Base-by-base conservation (phyloP, 2,888 invertebrate species). In the Spilosoma lubricipeda region DNA sequence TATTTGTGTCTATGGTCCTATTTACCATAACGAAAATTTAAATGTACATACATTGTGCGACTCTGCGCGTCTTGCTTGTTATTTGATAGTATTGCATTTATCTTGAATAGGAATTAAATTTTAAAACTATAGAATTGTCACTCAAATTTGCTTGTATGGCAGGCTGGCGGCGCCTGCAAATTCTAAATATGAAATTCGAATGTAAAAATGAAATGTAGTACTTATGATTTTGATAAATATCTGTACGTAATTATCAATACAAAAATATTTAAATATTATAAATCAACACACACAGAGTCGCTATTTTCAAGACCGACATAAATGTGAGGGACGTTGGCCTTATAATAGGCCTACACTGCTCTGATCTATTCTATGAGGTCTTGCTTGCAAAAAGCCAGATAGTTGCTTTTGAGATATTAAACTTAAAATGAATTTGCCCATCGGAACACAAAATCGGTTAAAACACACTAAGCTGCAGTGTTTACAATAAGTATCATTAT, bases 1-100 rank as follows among this genome's bases (percentile, higher is more conserved):
- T 73, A 70, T 70, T 66, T 70, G 70, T 70, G 66, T 67, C 74
- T 70, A 33, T 70, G 42, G 74, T 70, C 74, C 74, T 74, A 67
- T 70, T 63, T 67, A 39, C n/a, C 23, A 30, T 36, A 39, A 33
- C 7, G n/a, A 69, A 20, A 23, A 5, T 30, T 48, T 45, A 48
- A 30, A 23, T 33, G 30, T 48, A 30, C 33, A 27, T 18, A 33
- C 33, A 33, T 23, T 11, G 23, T 48, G 67, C 67, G 56, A 39
- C 39, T 20, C n/a, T n/a, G 69, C 39, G 52, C n/a, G n/a, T 18
- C 36, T 39, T 56, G 36, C n/a, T 70, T 70, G 3, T 63, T 27
- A n/a, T 27, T 18, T 70, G 39, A 56, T 56, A 39, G 27, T 9
- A 56, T 18, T 69, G 69, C 56, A 56, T 69, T 70, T 70, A 56